Conservation (phyloP, 2,888 invertebrate genomes). For the Stenichneumon culpator region DNA sequence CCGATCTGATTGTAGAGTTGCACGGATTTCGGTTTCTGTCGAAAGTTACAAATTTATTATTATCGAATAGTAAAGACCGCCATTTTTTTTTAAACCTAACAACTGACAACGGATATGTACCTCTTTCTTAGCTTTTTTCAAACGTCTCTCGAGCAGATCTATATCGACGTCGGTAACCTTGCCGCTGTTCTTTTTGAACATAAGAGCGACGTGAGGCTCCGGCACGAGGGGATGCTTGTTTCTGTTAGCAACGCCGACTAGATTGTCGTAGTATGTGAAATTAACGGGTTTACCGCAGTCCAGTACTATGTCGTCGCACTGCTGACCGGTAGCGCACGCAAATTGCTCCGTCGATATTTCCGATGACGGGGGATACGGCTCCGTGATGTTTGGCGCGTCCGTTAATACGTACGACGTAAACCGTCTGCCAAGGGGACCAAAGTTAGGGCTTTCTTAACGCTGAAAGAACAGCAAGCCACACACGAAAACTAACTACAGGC, state of each 20-base stretch:
- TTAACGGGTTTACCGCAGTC: constrained; percentile 95
- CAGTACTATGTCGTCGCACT: constrained; percentile 88
- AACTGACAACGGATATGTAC: constrained; percentile 77
- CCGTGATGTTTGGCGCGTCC: constrained; percentile 79
- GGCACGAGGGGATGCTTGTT: constrained; percentile 94
- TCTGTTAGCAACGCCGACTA: constrained; percentile 94
- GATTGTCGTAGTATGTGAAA: constrained; percentile 95
- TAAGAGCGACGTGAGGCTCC: constrained; percentile 92
- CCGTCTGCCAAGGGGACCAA: constrained; percentile 83
- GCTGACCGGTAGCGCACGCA: constrained; percentile 78
- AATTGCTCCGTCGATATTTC: constrained; percentile 73
- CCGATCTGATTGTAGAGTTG: constrained; percentile 96
- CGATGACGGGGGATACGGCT: constrained; percentile 66
- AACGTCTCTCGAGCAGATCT: constrained; percentile 90
- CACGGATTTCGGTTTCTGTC: constrained; percentile 92
- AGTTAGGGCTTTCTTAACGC: constrained; percentile 83
- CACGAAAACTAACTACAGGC: constrained; percentile 84
- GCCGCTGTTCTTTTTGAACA: constrained; percentile 90
- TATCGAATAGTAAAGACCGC: not conserved
- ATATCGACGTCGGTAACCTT: constrained; percentile 90
- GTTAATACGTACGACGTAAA: constrained; percentile 82
- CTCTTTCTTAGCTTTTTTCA: constrained; percentile 93
- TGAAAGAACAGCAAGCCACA: constrained; percentile 84
- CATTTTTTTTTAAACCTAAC: not conserved
- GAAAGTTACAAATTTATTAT: not conserved